Conservation (phyloP, 2,888 invertebrate genomes). For the Apamea crenata region DNA sequence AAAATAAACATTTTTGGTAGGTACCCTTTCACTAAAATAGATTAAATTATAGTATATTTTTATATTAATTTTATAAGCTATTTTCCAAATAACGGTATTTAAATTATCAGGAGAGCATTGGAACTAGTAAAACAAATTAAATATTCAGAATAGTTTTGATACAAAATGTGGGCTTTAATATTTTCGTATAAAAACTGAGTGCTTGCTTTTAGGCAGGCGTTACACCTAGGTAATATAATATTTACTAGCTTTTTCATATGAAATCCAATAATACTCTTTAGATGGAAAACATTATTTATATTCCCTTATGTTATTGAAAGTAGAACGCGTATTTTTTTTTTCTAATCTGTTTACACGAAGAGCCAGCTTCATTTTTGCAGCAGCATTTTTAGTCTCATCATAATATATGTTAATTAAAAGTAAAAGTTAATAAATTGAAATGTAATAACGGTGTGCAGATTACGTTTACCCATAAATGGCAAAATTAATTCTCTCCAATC, state of each 20-base stretch:
- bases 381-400: neutral
- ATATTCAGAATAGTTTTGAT: neutral
- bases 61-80: neutral
- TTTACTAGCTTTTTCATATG: conserved; percentile 4
- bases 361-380: neutral
- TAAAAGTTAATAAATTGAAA: conserved; percentile 38
- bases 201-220: neutral
- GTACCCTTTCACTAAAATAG: neutral
- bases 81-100: neutral
- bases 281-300: conserved; percentile 7
- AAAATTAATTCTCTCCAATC: conserved; percentile 50
- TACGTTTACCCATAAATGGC: conserved; percentile 39
- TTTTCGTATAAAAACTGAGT: conserved; percentile 2
- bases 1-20: neutral
- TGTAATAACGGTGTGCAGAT: conserved; percentile 14
- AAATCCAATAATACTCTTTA: neutral
- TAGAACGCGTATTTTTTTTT: neutral
- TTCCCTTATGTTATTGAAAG: neutral
- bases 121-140: neutral
- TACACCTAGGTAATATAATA: conserved; percentile 7
- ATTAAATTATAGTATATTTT: neutral
- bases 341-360: neutral
- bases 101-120: no score
- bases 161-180: neutral
- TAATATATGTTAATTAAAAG: conserved; percentile 28